Percentiles rank a stretch among this genome's conserved stretches.
These are phyloP conservation scores for Phalera bucephala DNA, from an alignment of 2,888 invertebrate genomes.

Conservation along the genomic window DNA sequence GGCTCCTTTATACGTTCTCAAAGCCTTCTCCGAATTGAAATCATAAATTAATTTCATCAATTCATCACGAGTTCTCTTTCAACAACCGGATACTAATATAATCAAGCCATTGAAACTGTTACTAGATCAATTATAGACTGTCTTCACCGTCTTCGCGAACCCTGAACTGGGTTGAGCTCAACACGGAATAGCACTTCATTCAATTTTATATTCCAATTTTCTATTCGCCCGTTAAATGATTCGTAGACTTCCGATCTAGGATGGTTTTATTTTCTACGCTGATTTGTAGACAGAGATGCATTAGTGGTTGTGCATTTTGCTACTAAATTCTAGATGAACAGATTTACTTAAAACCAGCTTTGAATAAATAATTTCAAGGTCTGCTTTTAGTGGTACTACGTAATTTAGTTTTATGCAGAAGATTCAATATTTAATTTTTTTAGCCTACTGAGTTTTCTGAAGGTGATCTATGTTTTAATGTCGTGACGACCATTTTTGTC, in stretches of 20 bases:
- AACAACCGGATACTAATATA: constrained; percentile 30
- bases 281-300: too few relatives aligned
- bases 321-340: too few relatives aligned
- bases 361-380: too few relatives aligned
- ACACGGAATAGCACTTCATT: constrained; percentile 57
- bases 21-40: constrained; percentile 22
- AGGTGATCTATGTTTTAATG: too few relatives aligned
- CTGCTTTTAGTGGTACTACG: too few relatives aligned
- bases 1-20: constrained; percentile 12
- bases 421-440: too few relatives aligned
- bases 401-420: too few relatives aligned
- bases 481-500: too few relatives aligned
- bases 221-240: constrained; percentile 34
- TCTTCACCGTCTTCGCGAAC: constrained; percentile 31
- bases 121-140: constrained; percentile 42
- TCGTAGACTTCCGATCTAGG: constrained; percentile 23
- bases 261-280: background rate
- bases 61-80: constrained; percentile 24
- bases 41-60: constrained; percentile 32
- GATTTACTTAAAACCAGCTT: too few relatives aligned
- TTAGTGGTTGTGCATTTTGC: too few relatives aligned
- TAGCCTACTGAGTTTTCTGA: too few relatives aligned
- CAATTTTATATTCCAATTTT: constrained; percentile 46
- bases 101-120: constrained; percentile 40
- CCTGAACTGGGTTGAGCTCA: constrained; percentile 16